These are phyloP conservation scores for Amblyraja radiata DNA, from an alignment of 2,797 vertebrate species.

Conservation along the genomic window DNA sequence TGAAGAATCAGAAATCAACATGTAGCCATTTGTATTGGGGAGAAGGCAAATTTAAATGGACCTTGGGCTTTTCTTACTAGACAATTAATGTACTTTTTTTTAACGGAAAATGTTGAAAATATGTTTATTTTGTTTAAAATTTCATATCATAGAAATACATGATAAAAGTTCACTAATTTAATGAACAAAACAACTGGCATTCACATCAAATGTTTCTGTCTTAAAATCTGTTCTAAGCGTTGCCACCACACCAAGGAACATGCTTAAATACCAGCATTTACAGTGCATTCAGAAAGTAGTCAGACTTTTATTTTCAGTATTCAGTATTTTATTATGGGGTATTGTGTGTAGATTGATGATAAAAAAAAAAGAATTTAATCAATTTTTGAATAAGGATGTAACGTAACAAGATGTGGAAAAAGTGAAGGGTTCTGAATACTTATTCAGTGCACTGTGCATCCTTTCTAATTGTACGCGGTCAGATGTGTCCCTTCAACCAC, in stretches of 20 bases:
- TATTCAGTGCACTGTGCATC: not conserved
- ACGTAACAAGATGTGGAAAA: too few relatives aligned
- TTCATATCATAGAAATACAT: not conserved
- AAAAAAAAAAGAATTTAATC: too few relatives aligned
- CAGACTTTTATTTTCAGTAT: too few relatives aligned
- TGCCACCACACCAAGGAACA: not conserved
- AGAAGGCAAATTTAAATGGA: not conserved
- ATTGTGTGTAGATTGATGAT: too few relatives aligned
- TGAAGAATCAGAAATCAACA: too few relatives aligned
- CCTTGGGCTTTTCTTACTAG: not conserved
- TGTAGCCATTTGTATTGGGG: not conserved
- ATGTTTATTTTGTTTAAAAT: not conserved
- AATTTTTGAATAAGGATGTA: too few relatives aligned
- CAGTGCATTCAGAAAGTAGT: too few relatives aligned
- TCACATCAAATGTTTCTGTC: not conserved
- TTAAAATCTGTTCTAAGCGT: not conserved
- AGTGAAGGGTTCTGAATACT: too few relatives aligned
- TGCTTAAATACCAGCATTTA: too few relatives aligned
- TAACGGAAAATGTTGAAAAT: not conserved
- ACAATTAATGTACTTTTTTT: not conserved
- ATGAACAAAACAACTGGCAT: not conserved
- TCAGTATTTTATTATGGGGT: too few relatives aligned
- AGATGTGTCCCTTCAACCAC: not conserved
- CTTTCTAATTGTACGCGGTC: not conserved
- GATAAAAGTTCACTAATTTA: not conserved